Evolutionary conservation across 2,797 vertebrate genomes (phyloP).

Genomic region (Pygocentrus nattereri): DNA sequence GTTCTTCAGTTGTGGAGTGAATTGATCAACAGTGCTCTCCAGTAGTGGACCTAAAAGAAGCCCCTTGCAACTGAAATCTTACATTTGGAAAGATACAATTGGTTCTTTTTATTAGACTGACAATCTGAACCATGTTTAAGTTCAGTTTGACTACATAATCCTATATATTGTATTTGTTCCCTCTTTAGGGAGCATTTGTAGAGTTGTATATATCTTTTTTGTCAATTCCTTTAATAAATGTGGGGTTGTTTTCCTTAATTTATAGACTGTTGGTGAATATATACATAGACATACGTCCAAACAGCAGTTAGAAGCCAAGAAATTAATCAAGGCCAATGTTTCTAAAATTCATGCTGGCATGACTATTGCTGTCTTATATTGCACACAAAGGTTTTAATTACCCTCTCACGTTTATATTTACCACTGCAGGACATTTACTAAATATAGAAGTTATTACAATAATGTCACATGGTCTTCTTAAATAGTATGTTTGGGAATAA

Average conservation of each 20-base stretch:
- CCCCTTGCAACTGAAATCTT: constrained; percentile 29
- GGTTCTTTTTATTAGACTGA: constrained; percentile 14
- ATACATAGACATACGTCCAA: background rate
- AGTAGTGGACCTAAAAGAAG: background rate
- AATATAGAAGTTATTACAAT: constrained; percentile 39
- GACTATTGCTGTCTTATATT: constrained; percentile 42
- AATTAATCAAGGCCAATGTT: constrained; percentile 49
- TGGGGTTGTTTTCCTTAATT: constrained; percentile 33
- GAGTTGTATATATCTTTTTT: constrained; percentile 50
- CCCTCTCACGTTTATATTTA: constrained; percentile 57
- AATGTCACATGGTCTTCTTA: constrained; percentile 17
- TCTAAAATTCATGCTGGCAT: constrained; percentile 33
- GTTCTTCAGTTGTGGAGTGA: background rate
- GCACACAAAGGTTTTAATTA: constrained; percentile 44
- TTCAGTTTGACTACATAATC: constrained; percentile 7
- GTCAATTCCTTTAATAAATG: constrained; percentile 46
- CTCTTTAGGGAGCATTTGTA: background rate
- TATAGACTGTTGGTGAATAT: background rate
- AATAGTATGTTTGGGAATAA: constrained; percentile 38
- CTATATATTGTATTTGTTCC: constrained; percentile 22
- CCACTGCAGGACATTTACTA: constrained; percentile 28
- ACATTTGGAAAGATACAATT: background rate
- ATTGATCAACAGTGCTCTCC: constrained; percentile 23
- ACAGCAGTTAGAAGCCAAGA: constrained; percentile 36
- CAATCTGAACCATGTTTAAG: background rate